Evolutionary conservation across 2,113 vertebrate species (phyloP).

Genomic region (Gopherus evgoodei): DNA sequence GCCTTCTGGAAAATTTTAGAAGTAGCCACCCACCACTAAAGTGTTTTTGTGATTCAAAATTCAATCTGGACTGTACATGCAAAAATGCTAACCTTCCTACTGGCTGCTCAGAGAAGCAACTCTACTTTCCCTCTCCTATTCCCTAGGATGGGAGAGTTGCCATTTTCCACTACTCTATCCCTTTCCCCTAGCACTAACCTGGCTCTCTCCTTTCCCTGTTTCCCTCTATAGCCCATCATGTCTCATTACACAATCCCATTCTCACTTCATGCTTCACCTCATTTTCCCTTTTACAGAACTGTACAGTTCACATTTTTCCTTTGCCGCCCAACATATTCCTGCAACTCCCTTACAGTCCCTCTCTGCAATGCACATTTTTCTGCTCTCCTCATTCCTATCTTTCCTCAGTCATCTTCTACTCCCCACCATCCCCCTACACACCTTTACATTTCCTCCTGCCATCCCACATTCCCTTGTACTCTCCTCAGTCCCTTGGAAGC

Average conservation of each 20-base stretch:
- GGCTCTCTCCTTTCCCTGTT: background rate
- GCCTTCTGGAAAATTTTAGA: background rate
- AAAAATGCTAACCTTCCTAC: background rate
- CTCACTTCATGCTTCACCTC: background rate
- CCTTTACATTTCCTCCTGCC: background rate
- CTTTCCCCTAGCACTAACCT: background rate
- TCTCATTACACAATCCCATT: background rate
- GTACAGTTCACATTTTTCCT: background rate
- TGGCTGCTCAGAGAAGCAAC: background rate
- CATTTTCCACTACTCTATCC: background rate
- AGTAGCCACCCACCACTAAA: background rate
- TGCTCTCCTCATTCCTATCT: background rate
- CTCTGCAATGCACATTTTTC: background rate
- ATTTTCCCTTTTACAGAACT: background rate
- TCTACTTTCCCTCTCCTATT: background rate
- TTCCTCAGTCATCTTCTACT: background rate
- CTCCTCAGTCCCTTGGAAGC: background rate
- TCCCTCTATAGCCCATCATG: background rate
- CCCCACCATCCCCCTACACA: background rate
- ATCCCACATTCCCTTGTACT: background rate
- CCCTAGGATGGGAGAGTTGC: background rate
- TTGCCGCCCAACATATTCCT: background rate
- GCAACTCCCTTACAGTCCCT: background rate
- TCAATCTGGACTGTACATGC: background rate
- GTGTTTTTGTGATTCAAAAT: background rate